Evolutionary conservation across 1,140 invertebrate species (phyloP).

Genomic region (Potamilus streckersoni): DNA sequence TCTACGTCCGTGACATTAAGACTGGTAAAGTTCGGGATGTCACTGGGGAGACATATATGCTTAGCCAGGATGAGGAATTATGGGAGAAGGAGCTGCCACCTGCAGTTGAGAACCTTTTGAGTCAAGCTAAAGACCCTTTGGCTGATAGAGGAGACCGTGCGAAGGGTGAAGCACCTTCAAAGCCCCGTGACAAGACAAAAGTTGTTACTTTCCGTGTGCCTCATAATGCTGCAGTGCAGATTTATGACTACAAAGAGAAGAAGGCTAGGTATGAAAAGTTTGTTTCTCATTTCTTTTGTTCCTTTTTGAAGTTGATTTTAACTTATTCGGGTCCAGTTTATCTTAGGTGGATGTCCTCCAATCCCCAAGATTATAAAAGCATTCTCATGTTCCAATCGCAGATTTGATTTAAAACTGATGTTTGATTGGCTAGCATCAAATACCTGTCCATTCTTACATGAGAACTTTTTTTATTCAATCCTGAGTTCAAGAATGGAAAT

Average conservation of each 20-base stretch:
- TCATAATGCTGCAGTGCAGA: conserved; percentile 72
- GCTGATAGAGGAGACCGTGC: conserved; percentile 63
- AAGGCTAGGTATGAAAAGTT: conserved; percentile 66
- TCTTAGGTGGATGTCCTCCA: too few relatives aligned
- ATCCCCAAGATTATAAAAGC: too few relatives aligned
- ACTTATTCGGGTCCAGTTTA: too few relatives aligned
- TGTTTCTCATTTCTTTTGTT: too few relatives aligned
- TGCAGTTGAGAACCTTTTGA: conserved; percentile 67
- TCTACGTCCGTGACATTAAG: conserved; percentile 71
- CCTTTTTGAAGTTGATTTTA: too few relatives aligned
- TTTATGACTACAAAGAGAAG: conserved; percentile 72
- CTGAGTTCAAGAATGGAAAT: too few relatives aligned
- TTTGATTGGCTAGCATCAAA: too few relatives aligned
- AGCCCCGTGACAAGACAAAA: conserved; percentile 63
- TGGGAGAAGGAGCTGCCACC: conserved; percentile 70
- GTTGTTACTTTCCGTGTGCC: conserved; percentile 71
- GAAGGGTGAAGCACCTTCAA: not conserved
- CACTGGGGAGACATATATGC: conserved; percentile 72
- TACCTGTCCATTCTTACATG: too few relatives aligned
- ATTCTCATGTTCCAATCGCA: too few relatives aligned
- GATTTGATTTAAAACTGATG: too few relatives aligned
- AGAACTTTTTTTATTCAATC: too few relatives aligned
- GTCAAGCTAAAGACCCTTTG: conserved; percentile 63
- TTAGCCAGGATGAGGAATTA: conserved; percentile 72
- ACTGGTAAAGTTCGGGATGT: conserved; percentile 68